Evolutionary conservation across 2,797 vertebrate genomes (phyloP).

Genomic region (Rhadinocentrus ornatus): DNA sequence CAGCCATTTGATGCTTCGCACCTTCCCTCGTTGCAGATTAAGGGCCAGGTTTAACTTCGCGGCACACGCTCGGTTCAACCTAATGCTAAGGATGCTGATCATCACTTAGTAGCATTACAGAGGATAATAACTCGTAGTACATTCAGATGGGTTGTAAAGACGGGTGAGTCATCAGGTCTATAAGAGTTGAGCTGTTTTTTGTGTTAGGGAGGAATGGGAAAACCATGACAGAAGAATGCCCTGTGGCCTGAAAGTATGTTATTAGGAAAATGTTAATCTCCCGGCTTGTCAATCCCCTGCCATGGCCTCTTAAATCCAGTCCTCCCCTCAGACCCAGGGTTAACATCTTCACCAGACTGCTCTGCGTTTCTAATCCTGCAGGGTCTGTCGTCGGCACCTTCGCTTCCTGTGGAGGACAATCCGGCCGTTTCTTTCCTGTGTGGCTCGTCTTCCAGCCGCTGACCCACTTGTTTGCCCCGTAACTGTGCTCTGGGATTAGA

Average conservation of each 20-base stretch:
- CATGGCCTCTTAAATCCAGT: conserved; percentile 55
- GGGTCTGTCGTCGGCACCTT: conserved; percentile 59
- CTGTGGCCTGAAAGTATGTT: conserved; percentile 11
- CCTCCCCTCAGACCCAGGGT: conserved; percentile 31
- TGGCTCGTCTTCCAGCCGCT: neutral
- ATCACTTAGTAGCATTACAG: conserved; percentile 35
- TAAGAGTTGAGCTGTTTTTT: neutral
- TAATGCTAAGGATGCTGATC: conserved; percentile 41
- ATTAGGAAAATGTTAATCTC: conserved; percentile 55
- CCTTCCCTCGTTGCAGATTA: conserved; percentile 40
- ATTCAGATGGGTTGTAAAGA: conserved; percentile 8
- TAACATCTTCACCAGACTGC: conserved; percentile 66
- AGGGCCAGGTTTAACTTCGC: conserved; percentile 12
- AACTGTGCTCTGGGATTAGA: conserved; percentile 67
- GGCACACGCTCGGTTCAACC: conserved; percentile 20
- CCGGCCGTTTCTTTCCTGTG: conserved; percentile 52
- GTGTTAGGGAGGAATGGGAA: neutral
- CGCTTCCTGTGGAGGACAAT: conserved; percentile 66
- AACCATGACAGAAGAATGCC: neutral
- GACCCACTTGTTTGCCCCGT: conserved; percentile 59
- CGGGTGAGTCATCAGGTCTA: conserved; percentile 26
- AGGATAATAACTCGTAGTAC: conserved; percentile 41
- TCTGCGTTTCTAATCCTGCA: conserved; percentile 57
- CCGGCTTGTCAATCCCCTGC: conserved; percentile 20
- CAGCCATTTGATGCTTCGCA: conserved; percentile 18